Conservation (phyloP, 1,140 invertebrate genomes). For the Ylistrum balloti region DNA sequence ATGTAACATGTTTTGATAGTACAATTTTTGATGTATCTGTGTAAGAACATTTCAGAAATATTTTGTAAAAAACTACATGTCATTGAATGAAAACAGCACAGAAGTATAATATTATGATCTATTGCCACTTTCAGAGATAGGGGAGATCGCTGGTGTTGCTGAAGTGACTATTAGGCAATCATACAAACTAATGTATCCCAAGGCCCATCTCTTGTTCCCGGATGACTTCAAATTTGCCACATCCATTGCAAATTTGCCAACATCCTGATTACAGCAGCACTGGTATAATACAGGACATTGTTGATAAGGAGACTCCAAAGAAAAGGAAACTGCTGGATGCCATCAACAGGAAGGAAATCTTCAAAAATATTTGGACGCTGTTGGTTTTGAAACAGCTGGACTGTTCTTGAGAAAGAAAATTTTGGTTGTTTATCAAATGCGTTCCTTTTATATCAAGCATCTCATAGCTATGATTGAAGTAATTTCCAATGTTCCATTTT, state of each 20-base stretch:
- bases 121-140: slow-evolving; percentile 90
- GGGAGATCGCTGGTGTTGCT: slow-evolving; percentile 98
- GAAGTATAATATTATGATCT: background rate
- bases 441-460: background rate
- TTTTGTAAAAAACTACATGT: too few species aligned
- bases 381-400: background rate
- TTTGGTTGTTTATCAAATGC: background rate
- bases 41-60: too few species aligned
- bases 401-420: background rate
- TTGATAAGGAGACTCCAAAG: too few species aligned
- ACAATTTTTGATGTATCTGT: too few species aligned
- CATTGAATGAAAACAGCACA: background rate
- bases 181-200: slow-evolving; percentile 98
- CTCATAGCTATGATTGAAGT: too few species aligned
- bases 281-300: background rate
- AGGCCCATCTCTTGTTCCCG: slow-evolving; percentile 95
- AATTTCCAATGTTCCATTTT: background rate
- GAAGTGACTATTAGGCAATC: slow-evolving; percentile 99
- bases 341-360: background rate
- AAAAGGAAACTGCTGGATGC: background rate
- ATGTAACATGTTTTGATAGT: too few species aligned
- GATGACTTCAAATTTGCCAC: slow-evolving; percentile 98
- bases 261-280: slow-evolving; percentile 63
- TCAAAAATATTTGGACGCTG: background rate
- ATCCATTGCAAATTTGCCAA: slow-evolving; percentile 95